Conservation (phyloP, 2,888 invertebrate genomes). For the Eilema griseolum region DNA sequence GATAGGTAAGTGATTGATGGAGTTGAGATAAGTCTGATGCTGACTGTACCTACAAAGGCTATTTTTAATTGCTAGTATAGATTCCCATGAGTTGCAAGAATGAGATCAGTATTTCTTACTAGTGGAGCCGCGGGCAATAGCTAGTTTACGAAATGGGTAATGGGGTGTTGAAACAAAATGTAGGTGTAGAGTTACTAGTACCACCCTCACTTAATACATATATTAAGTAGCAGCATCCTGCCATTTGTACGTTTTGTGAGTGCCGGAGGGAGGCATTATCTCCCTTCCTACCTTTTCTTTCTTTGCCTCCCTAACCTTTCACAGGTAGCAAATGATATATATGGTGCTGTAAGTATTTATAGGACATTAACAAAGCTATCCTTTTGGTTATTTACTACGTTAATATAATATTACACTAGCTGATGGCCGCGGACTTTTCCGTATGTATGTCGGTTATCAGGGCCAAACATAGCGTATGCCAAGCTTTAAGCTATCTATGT, state of each 20-base stretch:
- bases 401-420: not conserved
- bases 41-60: too few relatives aligned
- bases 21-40: too few relatives aligned
- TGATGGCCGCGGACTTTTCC: too few relatives aligned
- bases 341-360: not conserved
- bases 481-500: too few relatives aligned
- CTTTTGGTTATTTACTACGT: not conserved
- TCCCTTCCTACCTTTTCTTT: not conserved
- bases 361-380: not conserved
- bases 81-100: not conserved
- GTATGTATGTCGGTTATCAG: too few relatives aligned
- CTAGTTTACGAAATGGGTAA: not conserved
- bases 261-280: not conserved
- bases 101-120: not conserved
- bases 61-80: not conserved
- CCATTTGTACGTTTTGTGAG: slow-evolving; percentile 1
- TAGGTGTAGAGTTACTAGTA: not conserved
- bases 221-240: not conserved
- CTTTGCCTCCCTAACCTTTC: not conserved
- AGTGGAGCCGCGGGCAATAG: not conserved
- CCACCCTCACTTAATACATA: not conserved
- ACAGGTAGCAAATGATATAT: not conserved
- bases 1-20: too few relatives aligned
- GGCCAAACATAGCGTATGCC: too few relatives aligned
- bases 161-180: not conserved